Evolutionary conservation across 2,888 invertebrate species (phyloP).

Genomic region (Synanthedon myopaeformis): DNA sequence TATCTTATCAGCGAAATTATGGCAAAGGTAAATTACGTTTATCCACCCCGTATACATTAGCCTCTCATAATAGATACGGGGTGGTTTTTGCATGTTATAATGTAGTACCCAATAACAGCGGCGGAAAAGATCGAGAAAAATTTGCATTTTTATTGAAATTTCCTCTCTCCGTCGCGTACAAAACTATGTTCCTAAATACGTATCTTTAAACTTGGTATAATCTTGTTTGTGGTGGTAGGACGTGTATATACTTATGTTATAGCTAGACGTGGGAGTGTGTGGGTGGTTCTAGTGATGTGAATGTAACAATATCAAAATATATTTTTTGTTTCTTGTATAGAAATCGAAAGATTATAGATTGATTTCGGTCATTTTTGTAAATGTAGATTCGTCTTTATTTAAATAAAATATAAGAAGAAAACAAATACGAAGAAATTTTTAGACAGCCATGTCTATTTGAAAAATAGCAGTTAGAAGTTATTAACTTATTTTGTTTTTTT

Average conservation of each 20-base stretch:
- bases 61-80: conserved; percentile 6
- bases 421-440: too few species aligned
- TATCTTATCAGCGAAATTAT: conserved; percentile 1
- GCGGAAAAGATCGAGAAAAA: conserved; percentile 54
- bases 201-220: conserved; percentile 47
- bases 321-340: too few species aligned
- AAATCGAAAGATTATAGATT: too few species aligned
- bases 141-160: conserved; percentile 69
- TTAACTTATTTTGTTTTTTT: too few species aligned
- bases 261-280: conserved; percentile 15
- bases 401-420: too few species aligned
- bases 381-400: too few species aligned
- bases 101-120: conserved; percentile 50
- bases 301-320: too few species aligned
- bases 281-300: conserved; percentile 10
- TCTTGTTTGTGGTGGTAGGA: conserved; percentile 19
- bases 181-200: conserved; percentile 59
- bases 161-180: conserved; percentile 57
- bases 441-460: too few species aligned
- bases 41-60: conserved; percentile 22
- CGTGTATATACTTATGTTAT: conserved; percentile 15
- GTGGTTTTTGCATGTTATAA: conserved; percentile 17
- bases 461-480: too few species aligned
- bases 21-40: conserved; percentile 11
- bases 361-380: too few species aligned